Percentiles rank a stretch among this genome's conserved stretches.
Evolutionary conservation across 2,888 invertebrate species (phyloP).

Genomic region (Zootermopsis nevadensis): DNA sequence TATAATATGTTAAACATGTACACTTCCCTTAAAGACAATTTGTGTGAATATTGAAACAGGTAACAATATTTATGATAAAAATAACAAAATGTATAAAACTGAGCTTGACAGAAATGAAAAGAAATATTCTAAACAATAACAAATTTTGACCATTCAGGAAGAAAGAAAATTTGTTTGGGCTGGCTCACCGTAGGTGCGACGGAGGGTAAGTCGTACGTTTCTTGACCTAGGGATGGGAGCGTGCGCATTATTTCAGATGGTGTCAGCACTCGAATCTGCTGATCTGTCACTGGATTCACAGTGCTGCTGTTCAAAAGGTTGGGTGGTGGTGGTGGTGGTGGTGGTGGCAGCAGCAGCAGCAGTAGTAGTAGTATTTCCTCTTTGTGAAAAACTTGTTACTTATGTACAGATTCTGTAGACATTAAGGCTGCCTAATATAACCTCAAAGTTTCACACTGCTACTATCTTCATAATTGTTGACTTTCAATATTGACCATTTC

Average conservation of each 20-base stretch:
- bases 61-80: slow-evolving; percentile 33
- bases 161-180: slow-evolving; percentile 30
- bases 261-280: slow-evolving; percentile 88
- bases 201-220: slow-evolving; percentile 69
- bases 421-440: too few species aligned
- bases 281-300: slow-evolving; percentile 68
- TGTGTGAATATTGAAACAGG: slow-evolving; percentile 2
- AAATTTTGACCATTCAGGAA: slow-evolving; percentile 49
- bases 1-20: neutral
- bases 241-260: slow-evolving; percentile 93
- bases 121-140: slow-evolving; percentile 38
- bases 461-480: too few species aligned
- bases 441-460: too few species aligned
- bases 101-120: slow-evolving; percentile 23
- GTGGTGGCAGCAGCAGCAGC: neutral
- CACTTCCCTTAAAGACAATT: neutral
- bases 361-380: too few species aligned
- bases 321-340: slow-evolving; percentile 39
- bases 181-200: slow-evolving; percentile 64
- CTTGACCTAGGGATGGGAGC: slow-evolving; percentile 84
- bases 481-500: too few species aligned
- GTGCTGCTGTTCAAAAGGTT: slow-evolving; percentile 44
- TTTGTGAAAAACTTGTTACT: neutral
- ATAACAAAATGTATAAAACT: slow-evolving; percentile 46
- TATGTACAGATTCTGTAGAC: too few species aligned